phyloP scores from a whole-genome alignment of 1,140 invertebrate species.

The Drosophila lacertosa region DNA sequence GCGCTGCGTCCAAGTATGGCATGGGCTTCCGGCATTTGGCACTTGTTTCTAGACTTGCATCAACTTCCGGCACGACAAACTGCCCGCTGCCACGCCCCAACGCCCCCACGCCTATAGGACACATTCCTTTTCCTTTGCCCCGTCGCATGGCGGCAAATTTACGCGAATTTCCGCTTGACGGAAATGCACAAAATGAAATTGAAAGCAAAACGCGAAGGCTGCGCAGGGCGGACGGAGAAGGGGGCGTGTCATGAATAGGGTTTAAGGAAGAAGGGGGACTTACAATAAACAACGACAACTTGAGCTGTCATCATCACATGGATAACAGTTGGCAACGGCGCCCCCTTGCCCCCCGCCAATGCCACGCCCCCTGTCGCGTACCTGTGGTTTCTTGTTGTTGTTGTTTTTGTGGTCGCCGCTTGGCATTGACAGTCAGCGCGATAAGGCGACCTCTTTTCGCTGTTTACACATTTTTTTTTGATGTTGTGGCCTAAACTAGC shows the following conservation, averaged over 20 bases:
- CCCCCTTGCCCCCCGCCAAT: not conserved
- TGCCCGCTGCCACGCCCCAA: constrained; percentile 2
- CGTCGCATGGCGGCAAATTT: constrained; percentile 74
- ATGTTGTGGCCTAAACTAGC: constrained; percentile 4
- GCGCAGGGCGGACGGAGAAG: not conserved
- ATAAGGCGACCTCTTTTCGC: constrained; percentile 41
- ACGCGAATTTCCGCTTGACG: constrained; percentile 80
- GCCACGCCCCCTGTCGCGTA: too few relatives aligned
- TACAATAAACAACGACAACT: constrained; percentile 31
- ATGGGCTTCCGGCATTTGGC: constrained; percentile 77
- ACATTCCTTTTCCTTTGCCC: not conserved
- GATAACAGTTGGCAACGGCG: constrained; percentile 22
- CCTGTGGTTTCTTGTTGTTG: not conserved
- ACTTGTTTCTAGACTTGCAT: constrained; percentile 81
- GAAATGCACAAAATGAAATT: constrained; percentile 81
- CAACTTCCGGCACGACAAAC: constrained; percentile 64
- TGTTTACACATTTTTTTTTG: constrained; percentile 42
- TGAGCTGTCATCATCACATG: constrained; percentile 44
- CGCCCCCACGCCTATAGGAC: not conserved
- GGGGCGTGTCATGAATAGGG: not conserved
- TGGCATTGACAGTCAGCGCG: constrained; percentile 39
- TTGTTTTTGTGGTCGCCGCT: constrained; percentile 15
- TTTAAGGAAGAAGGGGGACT: not conserved
- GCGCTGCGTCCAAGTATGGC: constrained; percentile 51
- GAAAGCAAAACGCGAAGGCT: constrained; percentile 35